Evolutionary conservation across 2,888 invertebrate species (phyloP).

Genomic region (Margaritifera margaritifera): DNA sequence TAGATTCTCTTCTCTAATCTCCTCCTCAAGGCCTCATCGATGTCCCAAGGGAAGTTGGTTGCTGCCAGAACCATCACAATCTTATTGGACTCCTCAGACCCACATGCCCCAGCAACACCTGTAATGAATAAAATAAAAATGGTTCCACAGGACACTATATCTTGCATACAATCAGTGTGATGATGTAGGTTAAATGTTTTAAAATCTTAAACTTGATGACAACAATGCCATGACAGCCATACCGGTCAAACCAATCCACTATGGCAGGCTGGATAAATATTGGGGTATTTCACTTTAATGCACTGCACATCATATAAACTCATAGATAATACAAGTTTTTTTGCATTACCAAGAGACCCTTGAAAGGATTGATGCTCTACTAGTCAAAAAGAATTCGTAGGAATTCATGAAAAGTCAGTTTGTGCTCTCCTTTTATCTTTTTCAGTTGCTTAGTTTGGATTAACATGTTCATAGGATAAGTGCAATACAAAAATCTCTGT

Average conservation of each 20-base stretch:
- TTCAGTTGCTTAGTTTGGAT: no score
- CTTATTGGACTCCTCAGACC: conserved; percentile 65
- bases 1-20: conserved; percentile 97
- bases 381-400: no score
- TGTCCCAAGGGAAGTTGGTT: conserved; percentile 99
- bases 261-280: no score
- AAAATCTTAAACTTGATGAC: not conserved
- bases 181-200: not conserved
- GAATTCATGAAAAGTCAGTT: no score
- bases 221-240: not conserved
- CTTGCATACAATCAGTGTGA: not conserved
- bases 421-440: no score
- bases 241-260: not conserved
- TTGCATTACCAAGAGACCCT: no score
- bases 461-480: no score
- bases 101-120: conserved; percentile 61
- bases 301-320: no score
- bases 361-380: no score
- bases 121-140: conserved; percentile 1
- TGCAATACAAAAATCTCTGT: no score
- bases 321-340: no score
- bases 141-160: not conserved
- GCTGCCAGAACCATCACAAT: conserved; percentile 97
- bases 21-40: conserved; percentile 94
- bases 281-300: no score